Conservation (phyloP, 2,113 vertebrate species). For the Indri indri region DNA sequence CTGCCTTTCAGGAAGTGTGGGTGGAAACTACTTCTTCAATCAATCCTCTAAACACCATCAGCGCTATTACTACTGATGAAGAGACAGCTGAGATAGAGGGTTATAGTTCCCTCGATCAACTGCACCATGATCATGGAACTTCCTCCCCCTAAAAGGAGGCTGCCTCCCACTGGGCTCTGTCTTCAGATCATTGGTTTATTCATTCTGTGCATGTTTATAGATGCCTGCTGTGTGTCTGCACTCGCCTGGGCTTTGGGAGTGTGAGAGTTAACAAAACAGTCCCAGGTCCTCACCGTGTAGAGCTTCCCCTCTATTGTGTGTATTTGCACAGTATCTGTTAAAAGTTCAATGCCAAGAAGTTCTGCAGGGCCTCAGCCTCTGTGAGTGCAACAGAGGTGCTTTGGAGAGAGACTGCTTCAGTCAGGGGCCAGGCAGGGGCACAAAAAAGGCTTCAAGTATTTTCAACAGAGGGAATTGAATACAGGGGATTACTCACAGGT, state of each 20-base stretch:
- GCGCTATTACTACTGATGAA: neutral
- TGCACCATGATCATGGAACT: neutral
- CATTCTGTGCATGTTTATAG: neutral
- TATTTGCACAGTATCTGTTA: neutral
- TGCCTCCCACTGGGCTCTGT: neutral
- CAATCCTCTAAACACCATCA: neutral
- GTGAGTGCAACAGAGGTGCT: neutral
- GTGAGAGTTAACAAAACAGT: neutral
- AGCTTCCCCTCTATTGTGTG: neutral
- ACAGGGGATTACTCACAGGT: neutral
- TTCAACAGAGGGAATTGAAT: neutral
- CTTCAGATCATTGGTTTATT: neutral
- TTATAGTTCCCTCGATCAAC: neutral
- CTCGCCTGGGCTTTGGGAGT: neutral
- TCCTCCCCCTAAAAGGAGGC: fast-evolving
- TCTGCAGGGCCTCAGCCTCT: neutral
- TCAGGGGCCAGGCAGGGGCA: neutral
- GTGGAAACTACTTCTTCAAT: neutral
- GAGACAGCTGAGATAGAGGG: neutral
- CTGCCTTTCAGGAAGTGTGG: neutral
- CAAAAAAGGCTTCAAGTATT: fast-evolving
- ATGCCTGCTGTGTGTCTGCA: fast-evolving
- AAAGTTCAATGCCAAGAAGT: neutral
- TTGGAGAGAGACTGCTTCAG: neutral
- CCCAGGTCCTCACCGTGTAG: neutral